Evolutionary conservation across 2,888 invertebrate genomes (phyloP).

Genomic region (Pherbina coryleti): DNA sequence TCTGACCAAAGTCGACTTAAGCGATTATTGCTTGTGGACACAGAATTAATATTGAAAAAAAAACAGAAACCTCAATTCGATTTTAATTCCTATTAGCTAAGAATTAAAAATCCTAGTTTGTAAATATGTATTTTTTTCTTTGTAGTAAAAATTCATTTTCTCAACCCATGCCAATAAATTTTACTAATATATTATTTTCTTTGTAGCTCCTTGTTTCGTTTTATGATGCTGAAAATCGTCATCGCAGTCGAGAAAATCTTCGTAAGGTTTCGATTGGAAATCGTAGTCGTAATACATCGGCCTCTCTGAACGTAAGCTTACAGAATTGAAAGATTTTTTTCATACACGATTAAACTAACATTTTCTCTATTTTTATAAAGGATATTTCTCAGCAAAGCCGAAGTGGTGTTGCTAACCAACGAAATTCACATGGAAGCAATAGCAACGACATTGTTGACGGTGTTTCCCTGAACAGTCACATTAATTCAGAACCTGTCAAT

Average conservation of each 20-base stretch:
- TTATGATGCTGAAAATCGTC: constrained; percentile 77
- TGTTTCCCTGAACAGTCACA: constrained; percentile 60
- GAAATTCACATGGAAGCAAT: constrained; percentile 51
- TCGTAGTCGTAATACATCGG: constrained; percentile 61
- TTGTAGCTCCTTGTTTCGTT: constrained; percentile 80
- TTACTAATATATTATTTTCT: constrained; percentile 6
- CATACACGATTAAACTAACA: not conserved
- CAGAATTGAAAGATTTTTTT: not conserved
- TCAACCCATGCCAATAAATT: not conserved
- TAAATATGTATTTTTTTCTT: too few relatives aligned
- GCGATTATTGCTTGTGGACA: too few relatives aligned
- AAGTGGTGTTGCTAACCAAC: constrained; percentile 49
- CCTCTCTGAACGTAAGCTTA: constrained; percentile 59
- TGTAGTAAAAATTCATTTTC: constrained; percentile 4
- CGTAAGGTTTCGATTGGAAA: constrained; percentile 51
- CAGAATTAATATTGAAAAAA: too few relatives aligned
- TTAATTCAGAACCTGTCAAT: constrained; percentile 58
- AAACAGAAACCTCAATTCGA: too few relatives aligned
- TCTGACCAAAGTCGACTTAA: too few relatives aligned
- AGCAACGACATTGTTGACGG: constrained; percentile 57
- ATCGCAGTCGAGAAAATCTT: constrained; percentile 47
- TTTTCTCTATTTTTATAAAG: constrained; percentile 37
- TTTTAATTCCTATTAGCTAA: too few relatives aligned
- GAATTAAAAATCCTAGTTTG: too few relatives aligned
- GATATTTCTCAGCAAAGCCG: constrained; percentile 59